A percentile compares a stretch with the other conserved stretches of the same genome.
Conservation (phyloP, 2,888 invertebrate species). For the Harpalus rufipes region DNA sequence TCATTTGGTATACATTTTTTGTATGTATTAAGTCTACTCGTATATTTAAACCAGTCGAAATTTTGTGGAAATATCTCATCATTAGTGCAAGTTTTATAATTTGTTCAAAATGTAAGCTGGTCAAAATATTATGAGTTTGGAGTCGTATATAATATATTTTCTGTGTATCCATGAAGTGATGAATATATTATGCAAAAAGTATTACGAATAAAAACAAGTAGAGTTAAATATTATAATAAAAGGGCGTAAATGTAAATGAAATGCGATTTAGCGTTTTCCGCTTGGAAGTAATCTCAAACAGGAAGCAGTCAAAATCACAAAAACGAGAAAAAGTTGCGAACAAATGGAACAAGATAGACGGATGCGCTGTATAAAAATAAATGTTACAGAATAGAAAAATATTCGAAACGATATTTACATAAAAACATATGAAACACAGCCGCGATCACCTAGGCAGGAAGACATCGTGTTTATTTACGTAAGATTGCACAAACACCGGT, state of each 20-base stretch:
- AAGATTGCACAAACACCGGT: constrained; percentile 66
- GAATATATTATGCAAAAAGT: background rate
- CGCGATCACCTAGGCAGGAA: constrained; percentile 67
- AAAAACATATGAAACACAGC: constrained; percentile 67
- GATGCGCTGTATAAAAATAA: constrained; percentile 64
- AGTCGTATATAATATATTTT: too few relatives aligned
- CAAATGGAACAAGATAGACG: constrained; percentile 58
- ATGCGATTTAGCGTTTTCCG: constrained; percentile 50
- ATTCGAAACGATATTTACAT: constrained; percentile 66
- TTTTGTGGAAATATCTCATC: too few relatives aligned
- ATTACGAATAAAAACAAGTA: constrained; percentile 5
- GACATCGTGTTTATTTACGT: constrained; percentile 66
- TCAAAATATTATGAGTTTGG: too few relatives aligned
- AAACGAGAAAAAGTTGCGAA: constrained; percentile 52
- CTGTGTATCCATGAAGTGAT: background rate
- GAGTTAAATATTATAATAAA: constrained; percentile 44
- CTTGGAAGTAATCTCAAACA: constrained; percentile 55
- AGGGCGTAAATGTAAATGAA: constrained; percentile 43
- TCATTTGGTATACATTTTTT: too few relatives aligned
- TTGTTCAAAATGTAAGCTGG: too few relatives aligned
- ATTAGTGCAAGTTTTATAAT: too few relatives aligned
- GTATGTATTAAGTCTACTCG: too few relatives aligned
- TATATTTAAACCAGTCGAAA: too few relatives aligned
- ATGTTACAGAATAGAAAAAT: constrained; percentile 67
- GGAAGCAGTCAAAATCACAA: constrained; percentile 57